Evolutionary conservation across 2,113 vertebrate genomes (phyloP), one percentile per base, ranked within the genome.

Genomic region (Laticauda colubrina): DNA sequence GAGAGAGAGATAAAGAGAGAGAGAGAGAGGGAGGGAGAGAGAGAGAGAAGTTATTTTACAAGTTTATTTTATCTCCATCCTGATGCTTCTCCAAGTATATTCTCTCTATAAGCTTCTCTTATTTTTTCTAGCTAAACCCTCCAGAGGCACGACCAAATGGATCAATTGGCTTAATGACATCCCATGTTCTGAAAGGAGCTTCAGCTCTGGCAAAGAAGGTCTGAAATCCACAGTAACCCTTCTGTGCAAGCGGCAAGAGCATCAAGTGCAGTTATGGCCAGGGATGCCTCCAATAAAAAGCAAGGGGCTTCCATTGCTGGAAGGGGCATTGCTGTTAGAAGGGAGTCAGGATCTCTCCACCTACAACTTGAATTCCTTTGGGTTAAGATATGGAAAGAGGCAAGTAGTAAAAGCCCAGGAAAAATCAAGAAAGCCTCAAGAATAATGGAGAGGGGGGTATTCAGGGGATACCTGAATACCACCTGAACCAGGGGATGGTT

Each of bases 351-450:
- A 97, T 87, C 93, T 96, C n/a, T 94, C 97, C 0, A 86, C 97
- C 39, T 98, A 97, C 95, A 98, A 98, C 93, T 98, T 97, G 96
- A 98, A 98, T 91, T 97, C 98, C 14, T 98, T 98, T 2, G 98
- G 98, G 15, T 95, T 98, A 64, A 97, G 98, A 92, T 98, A 98
- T 0, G 98, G 98, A 59, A 97, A 97, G 95, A 95, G 97, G 93
- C 91, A 89, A 89, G 43, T n/a, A 2, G 23, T n/a, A 24, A 55
- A n/a, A 29, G 64, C 69, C 55, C 15, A 89, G n/a, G 18, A 91
- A 24, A 85, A 93, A 75, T 39, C 54, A 39, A 86, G 53, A 86
- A 23, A 81, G 10, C 81, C 92, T 92, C n/a, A 1, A 89, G 29
- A 23, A n/a, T 20, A 45, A 51, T 4, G 0, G 51, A 21, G 10